These are phyloP conservation scores for Strigamia crassipes DNA, from an alignment of 2,888 invertebrate species.

Conservation along the genomic window DNA sequence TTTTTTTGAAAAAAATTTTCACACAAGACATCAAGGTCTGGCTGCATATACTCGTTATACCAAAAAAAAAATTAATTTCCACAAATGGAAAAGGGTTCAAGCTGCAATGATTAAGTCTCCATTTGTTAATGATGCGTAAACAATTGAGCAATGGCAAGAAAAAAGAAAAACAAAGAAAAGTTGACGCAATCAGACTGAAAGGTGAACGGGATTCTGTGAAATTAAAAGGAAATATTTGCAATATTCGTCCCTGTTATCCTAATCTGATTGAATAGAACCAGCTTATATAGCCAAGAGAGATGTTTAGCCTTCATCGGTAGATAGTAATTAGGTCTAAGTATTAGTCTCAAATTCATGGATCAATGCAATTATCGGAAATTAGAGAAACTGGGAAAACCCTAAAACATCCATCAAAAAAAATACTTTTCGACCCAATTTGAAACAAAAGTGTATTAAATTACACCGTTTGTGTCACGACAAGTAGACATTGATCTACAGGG, in stretches of 20 bases:
- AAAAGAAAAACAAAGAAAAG: not conserved
- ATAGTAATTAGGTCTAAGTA: not conserved
- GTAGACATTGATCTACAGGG: too few relatives aligned
- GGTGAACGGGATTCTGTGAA: not conserved
- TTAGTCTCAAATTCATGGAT: not conserved
- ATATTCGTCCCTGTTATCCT: not conserved
- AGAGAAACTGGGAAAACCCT: not conserved
- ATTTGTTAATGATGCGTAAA: not conserved
- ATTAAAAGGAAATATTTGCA: not conserved
- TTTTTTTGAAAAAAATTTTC: not conserved
- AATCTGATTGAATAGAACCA: not conserved
- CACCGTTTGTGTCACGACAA: too few relatives aligned
- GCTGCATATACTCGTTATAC: not conserved
- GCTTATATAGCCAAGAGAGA: not conserved
- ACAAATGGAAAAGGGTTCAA: not conserved
- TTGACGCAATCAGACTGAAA: not conserved
- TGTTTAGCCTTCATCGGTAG: not conserved
- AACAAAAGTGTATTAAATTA: too few relatives aligned
- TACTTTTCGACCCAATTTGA: too few relatives aligned
- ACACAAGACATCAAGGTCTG: conserved; percentile 9
- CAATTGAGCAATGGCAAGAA: not conserved
- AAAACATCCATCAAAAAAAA: too few relatives aligned
- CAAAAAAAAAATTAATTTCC: not conserved
- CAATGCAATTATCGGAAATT: not conserved
- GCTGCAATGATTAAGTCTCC: not conserved